Evolutionary conservation across 2,888 invertebrate genomes (phyloP).

Genomic region (Chironomus riparius): DNA sequence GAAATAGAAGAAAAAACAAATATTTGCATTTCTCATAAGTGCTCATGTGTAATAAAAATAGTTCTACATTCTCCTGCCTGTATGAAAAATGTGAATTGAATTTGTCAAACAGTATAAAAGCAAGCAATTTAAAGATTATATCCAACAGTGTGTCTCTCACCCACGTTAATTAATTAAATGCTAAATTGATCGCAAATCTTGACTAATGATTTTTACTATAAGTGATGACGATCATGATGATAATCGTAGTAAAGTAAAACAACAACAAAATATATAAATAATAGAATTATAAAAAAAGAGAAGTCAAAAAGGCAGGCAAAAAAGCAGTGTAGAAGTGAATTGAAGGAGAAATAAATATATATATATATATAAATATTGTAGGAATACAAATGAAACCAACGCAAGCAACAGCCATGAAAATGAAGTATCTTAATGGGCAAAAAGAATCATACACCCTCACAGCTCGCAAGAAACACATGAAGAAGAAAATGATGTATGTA

Average conservation of each 20-base stretch:
- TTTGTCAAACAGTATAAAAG: no score
- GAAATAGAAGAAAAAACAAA: no score
- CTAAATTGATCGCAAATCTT: neutral
- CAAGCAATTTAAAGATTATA: no score
- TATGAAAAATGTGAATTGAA: no score
- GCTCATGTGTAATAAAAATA: no score
- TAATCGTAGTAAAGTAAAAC: no score
- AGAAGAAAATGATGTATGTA: slow-evolving; percentile 41
- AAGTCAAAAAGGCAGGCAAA: neutral
- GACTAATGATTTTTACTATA: neutral
- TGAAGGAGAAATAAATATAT: neutral
- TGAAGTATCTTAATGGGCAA: slow-evolving; percentile 41
- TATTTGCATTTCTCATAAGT: no score
- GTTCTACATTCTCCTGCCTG: no score
- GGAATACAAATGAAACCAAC: neutral
- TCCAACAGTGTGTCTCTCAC: no score
- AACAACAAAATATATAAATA: neutral
- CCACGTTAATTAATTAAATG: neutral
- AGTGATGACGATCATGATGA: neutral
- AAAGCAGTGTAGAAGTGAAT: neutral
- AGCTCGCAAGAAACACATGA: slow-evolving; percentile 42
- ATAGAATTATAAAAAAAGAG: neutral
- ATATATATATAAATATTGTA: no score
- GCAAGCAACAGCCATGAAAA: slow-evolving; percentile 28
- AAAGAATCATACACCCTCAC: slow-evolving; percentile 42